These are phyloP conservation scores for Apoda limacodes DNA, from an alignment of 2,888 invertebrate genomes.

Conservation along the genomic window DNA sequence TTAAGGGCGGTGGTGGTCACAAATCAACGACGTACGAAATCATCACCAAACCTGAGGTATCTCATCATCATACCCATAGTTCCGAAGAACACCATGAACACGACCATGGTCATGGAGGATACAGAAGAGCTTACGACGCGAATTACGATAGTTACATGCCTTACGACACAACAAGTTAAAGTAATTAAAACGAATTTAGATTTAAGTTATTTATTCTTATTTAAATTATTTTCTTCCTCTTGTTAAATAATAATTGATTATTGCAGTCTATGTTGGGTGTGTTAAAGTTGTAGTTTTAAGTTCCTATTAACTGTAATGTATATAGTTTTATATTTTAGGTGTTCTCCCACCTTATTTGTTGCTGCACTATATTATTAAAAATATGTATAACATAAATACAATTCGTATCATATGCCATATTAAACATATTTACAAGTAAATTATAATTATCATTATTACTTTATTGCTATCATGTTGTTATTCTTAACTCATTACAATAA, in stretches of 20 bases:
- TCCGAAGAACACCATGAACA: conserved; percentile 74
- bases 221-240: conserved; percentile 15
- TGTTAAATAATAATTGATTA: conserved; percentile 29
- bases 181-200: conserved; percentile 5
- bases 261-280: conserved; percentile 31
- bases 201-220: conserved; percentile 21
- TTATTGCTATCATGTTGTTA: too few species aligned
- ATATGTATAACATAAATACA: too few species aligned
- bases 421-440: too few species aligned
- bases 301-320: too few species aligned
- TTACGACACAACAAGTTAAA: conserved; percentile 38
- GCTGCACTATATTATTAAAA: conserved; percentile 4
- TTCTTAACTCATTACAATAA: too few species aligned
- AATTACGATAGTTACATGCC: conserved; percentile 58
- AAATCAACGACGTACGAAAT: conserved; percentile 86
- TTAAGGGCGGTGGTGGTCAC: conserved; percentile 78
- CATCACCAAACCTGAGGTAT: conserved; percentile 83
- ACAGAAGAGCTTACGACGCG: conserved; percentile 64
- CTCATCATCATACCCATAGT: conserved; percentile 77
- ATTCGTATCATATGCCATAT: too few species aligned
- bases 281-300: conserved; percentile 28
- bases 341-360: conserved; percentile 13
- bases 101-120: conserved; percentile 65
- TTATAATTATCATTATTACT: too few species aligned
- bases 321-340: conserved; percentile 5